Conservation (phyloP, 2,888 invertebrate genomes). For the Apodemia hepburni region DNA sequence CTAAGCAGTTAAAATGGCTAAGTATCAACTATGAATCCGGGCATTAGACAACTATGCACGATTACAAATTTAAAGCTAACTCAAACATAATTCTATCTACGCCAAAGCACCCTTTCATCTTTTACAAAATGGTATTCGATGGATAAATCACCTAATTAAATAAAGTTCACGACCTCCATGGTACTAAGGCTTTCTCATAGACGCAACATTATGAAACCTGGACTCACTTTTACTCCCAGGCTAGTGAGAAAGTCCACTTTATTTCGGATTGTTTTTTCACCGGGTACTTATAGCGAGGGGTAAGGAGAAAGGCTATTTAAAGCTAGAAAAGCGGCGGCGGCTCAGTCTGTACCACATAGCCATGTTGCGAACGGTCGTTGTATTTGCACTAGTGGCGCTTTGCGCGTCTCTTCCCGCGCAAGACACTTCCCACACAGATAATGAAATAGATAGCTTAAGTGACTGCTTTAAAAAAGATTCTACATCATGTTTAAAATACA, state of each 20-base stretch:
- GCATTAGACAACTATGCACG: too few relatives aligned
- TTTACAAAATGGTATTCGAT: neutral
- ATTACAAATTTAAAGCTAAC: neutral
- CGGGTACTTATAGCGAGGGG: constrained; percentile 47
- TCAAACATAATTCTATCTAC: neutral
- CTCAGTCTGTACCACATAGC: constrained; percentile 55
- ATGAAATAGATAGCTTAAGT: constrained; percentile 88
- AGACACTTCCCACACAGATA: constrained; percentile 85
- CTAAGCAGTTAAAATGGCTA: too few relatives aligned
- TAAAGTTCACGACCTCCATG: constrained; percentile 7
- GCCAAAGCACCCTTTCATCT: neutral
- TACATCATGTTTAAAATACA: constrained; percentile 91
- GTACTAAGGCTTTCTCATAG: constrained; percentile 7
- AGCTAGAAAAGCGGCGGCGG: constrained; percentile 48
- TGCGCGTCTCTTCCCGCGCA: constrained; percentile 85
- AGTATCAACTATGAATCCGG: too few relatives aligned
- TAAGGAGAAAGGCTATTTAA: constrained; percentile 64
- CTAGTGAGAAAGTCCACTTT: constrained; percentile 67
- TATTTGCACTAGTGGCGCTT: constrained; percentile 67
- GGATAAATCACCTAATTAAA: neutral
- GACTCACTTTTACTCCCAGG: constrained; percentile 66
- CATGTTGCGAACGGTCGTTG: constrained; percentile 61
- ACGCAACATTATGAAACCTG: constrained; percentile 59
- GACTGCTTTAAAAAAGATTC: constrained; percentile 92
- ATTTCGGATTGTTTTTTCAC: constrained; percentile 44